A percentile compares a stretch with the other conserved stretches of the same genome.
Evolutionary conservation across 2,113 vertebrate species (phyloP).

Genomic region (Scophthalmus maximus): DNA sequence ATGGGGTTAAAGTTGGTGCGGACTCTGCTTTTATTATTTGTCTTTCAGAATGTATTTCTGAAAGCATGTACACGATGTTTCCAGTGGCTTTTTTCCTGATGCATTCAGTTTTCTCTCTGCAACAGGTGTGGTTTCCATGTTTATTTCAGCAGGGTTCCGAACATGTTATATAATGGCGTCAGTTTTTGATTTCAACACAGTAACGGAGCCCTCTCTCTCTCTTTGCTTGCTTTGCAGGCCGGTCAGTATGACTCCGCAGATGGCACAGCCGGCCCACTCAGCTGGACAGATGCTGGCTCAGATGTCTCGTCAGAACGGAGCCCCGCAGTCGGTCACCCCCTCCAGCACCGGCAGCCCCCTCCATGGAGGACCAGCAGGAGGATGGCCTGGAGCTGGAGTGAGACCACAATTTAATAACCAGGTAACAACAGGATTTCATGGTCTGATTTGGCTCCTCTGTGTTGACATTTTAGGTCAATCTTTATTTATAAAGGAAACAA

Average conservation of each 20-base stretch:
- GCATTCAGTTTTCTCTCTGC: no score
- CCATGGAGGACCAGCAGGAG: constrained; percentile 66
- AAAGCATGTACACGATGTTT: neutral
- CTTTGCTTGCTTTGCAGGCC: constrained; percentile 72
- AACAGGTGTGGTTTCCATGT: neutral
- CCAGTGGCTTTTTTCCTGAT: neutral
- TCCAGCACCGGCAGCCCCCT: constrained; percentile 74
- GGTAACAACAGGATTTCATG: constrained; percentile 76
- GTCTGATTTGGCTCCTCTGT: neutral
- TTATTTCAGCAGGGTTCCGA: neutral
- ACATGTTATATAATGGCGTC: neutral
- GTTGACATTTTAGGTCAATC: neutral
- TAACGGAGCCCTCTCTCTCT: neutral
- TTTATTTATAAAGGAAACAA: neutral
- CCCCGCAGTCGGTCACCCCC: constrained; percentile 71
- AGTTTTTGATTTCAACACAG: neutral
- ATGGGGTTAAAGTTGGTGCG: constrained; percentile 2
- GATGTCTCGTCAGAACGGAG: constrained; percentile 89
- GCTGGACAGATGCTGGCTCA: constrained; percentile 91
- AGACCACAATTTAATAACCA: constrained; percentile 89
- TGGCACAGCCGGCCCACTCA: constrained; percentile 83
- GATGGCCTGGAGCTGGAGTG: constrained; percentile 76
- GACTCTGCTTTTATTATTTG: constrained; percentile 4
- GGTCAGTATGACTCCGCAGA: constrained; percentile 81
- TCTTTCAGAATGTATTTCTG: neutral